Percentiles rank a stretch among this genome's conserved stretches.
Conservation (phyloP, 1,140 invertebrate genomes). For the Drosophila erecta region DNA sequence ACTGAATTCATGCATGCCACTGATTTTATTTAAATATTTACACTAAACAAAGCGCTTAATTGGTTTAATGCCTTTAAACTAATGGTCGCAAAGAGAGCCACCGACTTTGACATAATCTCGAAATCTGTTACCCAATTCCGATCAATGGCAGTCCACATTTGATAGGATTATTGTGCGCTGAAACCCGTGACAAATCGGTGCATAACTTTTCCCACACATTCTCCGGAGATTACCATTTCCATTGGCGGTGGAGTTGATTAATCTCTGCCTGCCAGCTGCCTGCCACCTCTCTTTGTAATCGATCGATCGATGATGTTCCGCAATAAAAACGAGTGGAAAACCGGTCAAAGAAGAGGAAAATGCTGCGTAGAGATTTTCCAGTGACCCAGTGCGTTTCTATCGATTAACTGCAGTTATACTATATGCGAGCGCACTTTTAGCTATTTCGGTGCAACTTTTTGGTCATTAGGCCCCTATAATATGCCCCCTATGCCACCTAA, state of each 20-base stretch:
- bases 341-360: slow-evolving; percentile 3
- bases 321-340: slow-evolving; percentile 3
- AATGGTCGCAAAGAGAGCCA: no score
- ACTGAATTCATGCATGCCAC: no score
- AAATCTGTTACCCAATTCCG: not conserved
- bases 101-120: not conserved
- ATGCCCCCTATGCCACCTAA: not conserved
- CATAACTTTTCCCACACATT: slow-evolving; percentile 15
- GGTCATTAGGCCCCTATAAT: slow-evolving; percentile 24
- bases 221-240: not conserved
- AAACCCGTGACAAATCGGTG: not conserved
- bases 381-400: slow-evolving; percentile 19
- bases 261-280: not conserved
- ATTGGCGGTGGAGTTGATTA: not conserved
- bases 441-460: slow-evolving; percentile 38
- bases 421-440: not conserved
- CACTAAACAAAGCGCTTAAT: no score
- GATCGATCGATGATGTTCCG: slow-evolving; percentile 17
- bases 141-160: not conserved
- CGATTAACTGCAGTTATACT: slow-evolving; percentile 10
- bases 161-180: not conserved
- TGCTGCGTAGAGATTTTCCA: slow-evolving; percentile 9
- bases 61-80: no score
- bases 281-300: slow-evolving; percentile 6
- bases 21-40: no score